Evolutionary conservation across 2,888 invertebrate genomes (phyloP).

Genomic region (Leuctra nigra): DNA sequence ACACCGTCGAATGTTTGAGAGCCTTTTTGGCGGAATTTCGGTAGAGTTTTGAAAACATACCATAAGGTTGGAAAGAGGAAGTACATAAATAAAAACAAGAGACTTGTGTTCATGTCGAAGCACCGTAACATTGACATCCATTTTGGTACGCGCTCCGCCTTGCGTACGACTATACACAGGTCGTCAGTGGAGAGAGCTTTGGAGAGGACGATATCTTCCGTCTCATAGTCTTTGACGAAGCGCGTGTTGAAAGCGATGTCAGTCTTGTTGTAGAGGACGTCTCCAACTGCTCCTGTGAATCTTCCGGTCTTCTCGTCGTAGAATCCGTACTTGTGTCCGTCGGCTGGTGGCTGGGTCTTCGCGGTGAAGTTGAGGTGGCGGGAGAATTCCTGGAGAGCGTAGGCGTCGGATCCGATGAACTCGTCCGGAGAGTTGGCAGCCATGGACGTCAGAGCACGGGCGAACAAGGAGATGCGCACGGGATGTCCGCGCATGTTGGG

Average conservation of each 20-base stretch:
- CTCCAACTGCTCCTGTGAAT: constrained; percentile 38
- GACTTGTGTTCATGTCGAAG: neutral
- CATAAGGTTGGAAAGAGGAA: neutral
- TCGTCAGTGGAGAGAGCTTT: constrained; percentile 38
- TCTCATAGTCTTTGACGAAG: constrained; percentile 38
- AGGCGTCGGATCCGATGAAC: constrained; percentile 23
- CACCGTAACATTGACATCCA: constrained; percentile 37
- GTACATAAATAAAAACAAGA: neutral
- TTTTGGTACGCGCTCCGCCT: constrained; percentile 40
- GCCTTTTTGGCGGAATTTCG: too few relatives aligned
- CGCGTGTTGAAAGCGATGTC: constrained; percentile 41
- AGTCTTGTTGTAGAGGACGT: constrained; percentile 36
- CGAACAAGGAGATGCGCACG: constrained; percentile 38
- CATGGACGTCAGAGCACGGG: constrained; percentile 34
- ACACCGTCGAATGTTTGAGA: neutral
- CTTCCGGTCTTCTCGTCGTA: constrained; percentile 24
- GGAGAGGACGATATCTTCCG: constrained; percentile 38
- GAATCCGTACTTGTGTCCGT: constrained; percentile 32
- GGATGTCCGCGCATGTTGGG: constrained; percentile 37
- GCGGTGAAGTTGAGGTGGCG: constrained; percentile 30
- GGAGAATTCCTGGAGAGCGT: constrained; percentile 22
- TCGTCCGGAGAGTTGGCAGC: too few relatives aligned
- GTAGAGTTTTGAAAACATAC: neutral
- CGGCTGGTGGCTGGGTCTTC: constrained; percentile 4
- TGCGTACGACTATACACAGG: constrained; percentile 42